A percentile compares a stretch with the other conserved stretches of the same genome.
phyloP scores from a whole-genome alignment of 2,888 invertebrate species.

The Dione vanillae region DNA sequence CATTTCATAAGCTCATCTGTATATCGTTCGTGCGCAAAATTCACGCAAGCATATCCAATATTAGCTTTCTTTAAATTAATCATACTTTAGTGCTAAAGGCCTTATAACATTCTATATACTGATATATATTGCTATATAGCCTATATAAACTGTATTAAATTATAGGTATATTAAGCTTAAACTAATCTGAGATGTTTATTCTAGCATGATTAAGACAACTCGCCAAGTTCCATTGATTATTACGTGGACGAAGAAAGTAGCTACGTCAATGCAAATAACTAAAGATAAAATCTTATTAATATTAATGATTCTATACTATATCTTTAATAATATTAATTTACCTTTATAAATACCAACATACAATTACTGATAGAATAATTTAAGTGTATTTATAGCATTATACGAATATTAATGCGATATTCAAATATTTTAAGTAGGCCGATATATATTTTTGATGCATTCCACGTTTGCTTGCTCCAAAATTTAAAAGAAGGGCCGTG shows the following conservation, averaged over 20 bases:
- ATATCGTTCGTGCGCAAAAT: background rate
- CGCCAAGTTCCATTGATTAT: background rate
- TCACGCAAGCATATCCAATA: background rate
- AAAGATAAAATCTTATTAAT: background rate
- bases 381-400: background rate
- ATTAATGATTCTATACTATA: background rate
- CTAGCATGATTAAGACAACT: background rate
- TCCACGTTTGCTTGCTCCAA: conserved; percentile 56
- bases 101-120: background rate
- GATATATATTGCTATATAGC: background rate
- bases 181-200: background rate
- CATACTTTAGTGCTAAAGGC: no score
- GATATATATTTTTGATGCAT: conserved; percentile 30
- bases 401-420: no score
- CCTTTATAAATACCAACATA: no score
- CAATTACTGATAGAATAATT: no score
- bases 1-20: background rate
- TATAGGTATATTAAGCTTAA: background rate
- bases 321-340: background rate
- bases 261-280: conserved; percentile 2
- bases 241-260: background rate
- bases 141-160: background rate
- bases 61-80: no score
- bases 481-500: conserved; percentile 66
- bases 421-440: background rate